Percentiles rank a stretch among this genome's conserved stretches.
phyloP scores from a whole-genome alignment of 2,113 vertebrate species.

The Malurus melanocephalus region DNA sequence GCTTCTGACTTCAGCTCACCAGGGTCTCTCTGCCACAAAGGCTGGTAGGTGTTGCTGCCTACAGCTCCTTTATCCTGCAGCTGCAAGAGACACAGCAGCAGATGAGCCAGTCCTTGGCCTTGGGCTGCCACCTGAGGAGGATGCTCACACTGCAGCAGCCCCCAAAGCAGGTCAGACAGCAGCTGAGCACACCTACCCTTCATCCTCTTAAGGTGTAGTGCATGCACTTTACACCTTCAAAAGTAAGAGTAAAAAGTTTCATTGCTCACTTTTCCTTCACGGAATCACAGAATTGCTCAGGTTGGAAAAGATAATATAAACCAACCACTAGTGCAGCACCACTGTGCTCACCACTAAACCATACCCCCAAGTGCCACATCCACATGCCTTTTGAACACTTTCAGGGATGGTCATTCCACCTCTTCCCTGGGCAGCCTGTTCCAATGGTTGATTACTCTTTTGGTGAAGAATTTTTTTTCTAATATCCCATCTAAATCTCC shows the following conservation, averaged over 20 bases:
- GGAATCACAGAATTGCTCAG: neutral
- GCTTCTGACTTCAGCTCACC: neutral
- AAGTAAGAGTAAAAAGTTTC: neutral
- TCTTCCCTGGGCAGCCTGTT: neutral
- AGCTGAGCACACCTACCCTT: neutral
- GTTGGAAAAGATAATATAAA: neutral
- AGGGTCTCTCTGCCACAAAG: neutral
- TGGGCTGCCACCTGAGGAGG: neutral
- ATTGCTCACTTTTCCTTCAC: neutral
- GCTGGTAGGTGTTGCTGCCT: neutral
- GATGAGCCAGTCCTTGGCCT: neutral
- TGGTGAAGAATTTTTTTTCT: neutral
- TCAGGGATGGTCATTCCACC: neutral
- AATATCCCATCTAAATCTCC: neutral
- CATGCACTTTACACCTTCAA: neutral
- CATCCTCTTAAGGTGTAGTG: neutral
- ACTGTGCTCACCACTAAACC: accelerated
- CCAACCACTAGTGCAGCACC: neutral
- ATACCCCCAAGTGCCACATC: neutral
- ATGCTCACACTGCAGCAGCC: neutral
- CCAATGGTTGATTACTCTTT: neutral
- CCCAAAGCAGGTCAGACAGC: neutral
- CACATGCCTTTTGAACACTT: neutral
- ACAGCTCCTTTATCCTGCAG: neutral
- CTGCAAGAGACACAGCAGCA: neutral